Evolutionary conservation across 2,888 invertebrate genomes (phyloP), one percentile per base, ranked within the genome.

Genomic region (Morpho achilles): DNA sequence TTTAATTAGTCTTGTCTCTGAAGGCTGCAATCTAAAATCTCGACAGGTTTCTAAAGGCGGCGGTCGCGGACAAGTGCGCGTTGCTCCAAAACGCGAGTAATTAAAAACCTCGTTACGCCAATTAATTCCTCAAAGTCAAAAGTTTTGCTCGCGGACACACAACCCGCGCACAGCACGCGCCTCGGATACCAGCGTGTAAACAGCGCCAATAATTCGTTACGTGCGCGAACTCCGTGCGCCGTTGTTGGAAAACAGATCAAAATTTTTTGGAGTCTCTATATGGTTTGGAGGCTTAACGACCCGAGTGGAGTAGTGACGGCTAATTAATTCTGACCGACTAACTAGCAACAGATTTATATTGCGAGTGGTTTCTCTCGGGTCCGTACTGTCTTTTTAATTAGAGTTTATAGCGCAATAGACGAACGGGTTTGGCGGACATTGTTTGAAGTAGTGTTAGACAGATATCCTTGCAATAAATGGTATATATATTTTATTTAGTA

Each of bases 81-180:
- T 32, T 32, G 69, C 72, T 73, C 75, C 69, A 67, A 74, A 73
- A 65, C 72, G 73, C 69, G 65, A 62, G 77, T 77, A 82, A 87
- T 85, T 85, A 84, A 84, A 68, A 79, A 77, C 75, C 87, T 87
- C 75, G 88, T 87, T 79, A 83, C 88, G 89, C 79, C 79, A 88
- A 89, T 89, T 89, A 90, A 88, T 80, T 88, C 75, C 74, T 83
- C 85, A 85, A 87, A 87, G 85, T 82, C 84, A 86, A 84, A 83
- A 82, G 72, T 79, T 73, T 57, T 64, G 56, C 56, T 59, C 56
- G 43, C 60, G 50, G 22, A 42, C 54, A 52, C 53, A 52, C 43
- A 54, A 43, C 40, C 48, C 46, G 23, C 22, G 39, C 57, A 50
- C 58, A n/a, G 7, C 42, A 40, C 53, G 39, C 23, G 32, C 32